Base-by-base conservation (phyloP, 2,797 vertebrate species). In the Sylvia borin region DNA sequence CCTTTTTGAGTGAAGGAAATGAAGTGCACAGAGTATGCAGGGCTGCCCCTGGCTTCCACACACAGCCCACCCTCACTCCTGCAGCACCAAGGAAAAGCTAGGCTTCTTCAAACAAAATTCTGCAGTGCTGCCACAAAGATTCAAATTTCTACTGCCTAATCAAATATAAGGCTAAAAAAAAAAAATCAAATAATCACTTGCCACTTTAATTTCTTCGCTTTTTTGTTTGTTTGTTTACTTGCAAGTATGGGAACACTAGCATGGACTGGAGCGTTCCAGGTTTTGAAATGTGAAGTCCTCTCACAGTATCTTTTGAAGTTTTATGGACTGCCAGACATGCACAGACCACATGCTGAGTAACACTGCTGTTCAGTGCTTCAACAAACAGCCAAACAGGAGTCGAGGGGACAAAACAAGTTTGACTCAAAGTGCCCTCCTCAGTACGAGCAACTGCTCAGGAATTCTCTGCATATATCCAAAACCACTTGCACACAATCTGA, bases 281-380 rank as follows among this genome's bases (percentile, higher is more conserved):
- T 88, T 93, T 85, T 86, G 54, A 92, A 90, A 88, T 38, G 36
- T 54, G 47, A 14, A 90, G 48, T 57, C 40, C 73, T 84, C 83
- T 95, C 58, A 34, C 66, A 76, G 0, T 14, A 62, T 78, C 93
- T 93, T 96, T 90, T 88, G 73, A 95, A 76, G 93, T 88, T 93
- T 95, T 92, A 84, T 78, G 84, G 92, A 70, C 77, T 76, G 88
- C 76, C 73, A 88, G 88, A 73, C 83, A 82, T 29, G 36, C 83
- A 80, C 36, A 84, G 85, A 78, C 83, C 83, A 38, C 90, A 90
- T 26, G 93, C 76, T 92, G 94, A 86, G 88, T 29, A 88, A 70
- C 76, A 47, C 80, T 64, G 88, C 80, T 82, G 85, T 38, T 93
- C 85, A 72, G 76, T 19, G 76, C 82, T 95, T 70, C 84, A 94